Percentiles rank a stretch among this genome's conserved stretches.
phyloP scores from a whole-genome alignment of 2,888 invertebrate species.

The Idaea straminata region DNA sequence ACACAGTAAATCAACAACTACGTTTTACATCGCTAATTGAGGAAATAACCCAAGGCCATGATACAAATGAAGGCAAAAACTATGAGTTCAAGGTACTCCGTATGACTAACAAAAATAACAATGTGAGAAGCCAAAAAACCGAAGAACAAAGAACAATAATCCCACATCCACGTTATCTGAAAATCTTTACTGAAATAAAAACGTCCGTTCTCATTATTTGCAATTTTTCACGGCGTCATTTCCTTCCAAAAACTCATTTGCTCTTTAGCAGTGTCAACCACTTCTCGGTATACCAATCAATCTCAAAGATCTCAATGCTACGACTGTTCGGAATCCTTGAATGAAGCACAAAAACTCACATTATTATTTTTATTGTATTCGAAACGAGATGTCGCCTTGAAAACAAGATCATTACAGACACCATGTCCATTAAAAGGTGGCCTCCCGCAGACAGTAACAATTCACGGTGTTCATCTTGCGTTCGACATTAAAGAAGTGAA shows the following conservation, averaged over 20 bases:
- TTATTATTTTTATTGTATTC: slow-evolving; percentile 68
- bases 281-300: slow-evolving; percentile 37
- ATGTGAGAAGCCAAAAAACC: slow-evolving; percentile 46
- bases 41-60: slow-evolving; percentile 69
- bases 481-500: slow-evolving; percentile 32
- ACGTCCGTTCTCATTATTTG: slow-evolving; percentile 11
- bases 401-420: slow-evolving; percentile 58
- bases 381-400: slow-evolving; percentile 69
- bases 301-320: slow-evolving; percentile 37
- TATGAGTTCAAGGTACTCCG: slow-evolving; percentile 61
- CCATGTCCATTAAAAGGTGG: slow-evolving; percentile 47
- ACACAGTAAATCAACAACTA: not conserved
- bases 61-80: slow-evolving; percentile 66
- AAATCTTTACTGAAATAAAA: slow-evolving; percentile 19
- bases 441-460: slow-evolving; percentile 37
- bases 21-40: slow-evolving; percentile 54
- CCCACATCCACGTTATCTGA: slow-evolving; percentile 22
- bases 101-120: slow-evolving; percentile 50
- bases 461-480: slow-evolving; percentile 25
- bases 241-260: slow-evolving; percentile 20
- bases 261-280: slow-evolving; percentile 31
- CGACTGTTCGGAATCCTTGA: slow-evolving; percentile 56
- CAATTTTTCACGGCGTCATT: slow-evolving; percentile 19
- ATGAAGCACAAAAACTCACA: slow-evolving; percentile 67
- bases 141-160: slow-evolving; percentile 57